A percentile compares a stretch with the other conserved stretches of the same genome.
These are phyloP conservation scores for Neotragus moschatus DNA, from an alignment of 2,113 vertebrate genomes.

Conservation along the genomic window DNA sequence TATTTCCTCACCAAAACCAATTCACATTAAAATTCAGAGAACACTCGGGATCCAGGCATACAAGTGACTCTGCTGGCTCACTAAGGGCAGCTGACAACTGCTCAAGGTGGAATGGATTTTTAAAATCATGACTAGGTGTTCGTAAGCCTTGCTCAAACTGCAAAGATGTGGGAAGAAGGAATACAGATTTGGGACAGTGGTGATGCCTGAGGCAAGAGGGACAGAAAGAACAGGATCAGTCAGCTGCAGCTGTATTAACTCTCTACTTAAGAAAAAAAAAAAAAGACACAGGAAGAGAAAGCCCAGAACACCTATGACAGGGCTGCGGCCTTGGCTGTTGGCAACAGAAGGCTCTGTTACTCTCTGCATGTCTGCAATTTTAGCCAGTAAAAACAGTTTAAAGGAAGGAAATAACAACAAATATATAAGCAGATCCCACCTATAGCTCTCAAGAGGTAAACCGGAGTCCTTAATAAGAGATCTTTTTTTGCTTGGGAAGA, in stretches of 20 bases:
- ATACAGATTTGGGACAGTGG: not conserved
- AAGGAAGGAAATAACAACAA: not conserved
- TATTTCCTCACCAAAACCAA: not conserved
- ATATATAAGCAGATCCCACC: not conserved
- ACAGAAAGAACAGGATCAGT: not conserved
- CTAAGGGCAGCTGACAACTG: rapidly evolving
- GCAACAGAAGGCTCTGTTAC: not conserved
- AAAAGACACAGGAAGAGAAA: not conserved
- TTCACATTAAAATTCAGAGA: not conserved
- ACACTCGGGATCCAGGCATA: not conserved
- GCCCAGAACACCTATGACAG: not conserved
- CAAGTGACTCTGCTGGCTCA: not conserved
- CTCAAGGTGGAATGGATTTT: not conserved
- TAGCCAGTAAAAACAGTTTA: not conserved
- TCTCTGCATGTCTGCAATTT: not conserved
- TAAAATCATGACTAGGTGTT: not conserved
- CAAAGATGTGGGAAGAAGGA: not conserved
- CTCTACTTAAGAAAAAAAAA: not conserved
- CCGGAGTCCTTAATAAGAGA: not conserved
- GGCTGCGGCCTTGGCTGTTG: not conserved
- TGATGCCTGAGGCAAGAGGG: not conserved
- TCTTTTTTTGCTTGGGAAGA: not conserved
- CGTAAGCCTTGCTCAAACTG: not conserved
- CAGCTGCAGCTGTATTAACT: not conserved
- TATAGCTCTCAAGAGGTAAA: not conserved